Conservation (phyloP, 2,797 vertebrate genomes). For the Garrulus glandarius region DNA sequence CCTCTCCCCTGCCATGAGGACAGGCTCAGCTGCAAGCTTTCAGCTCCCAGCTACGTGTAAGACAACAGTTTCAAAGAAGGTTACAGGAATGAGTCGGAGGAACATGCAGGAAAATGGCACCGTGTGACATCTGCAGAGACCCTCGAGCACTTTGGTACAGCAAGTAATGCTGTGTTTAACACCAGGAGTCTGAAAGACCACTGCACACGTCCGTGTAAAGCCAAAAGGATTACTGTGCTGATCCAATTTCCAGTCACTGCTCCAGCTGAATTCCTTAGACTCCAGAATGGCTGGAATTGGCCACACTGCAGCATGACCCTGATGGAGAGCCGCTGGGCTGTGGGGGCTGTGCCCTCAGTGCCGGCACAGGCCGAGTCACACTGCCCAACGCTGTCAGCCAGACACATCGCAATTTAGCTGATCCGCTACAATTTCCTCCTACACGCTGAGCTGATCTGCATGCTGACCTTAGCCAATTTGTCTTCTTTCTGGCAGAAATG, state of each 20-base stretch:
- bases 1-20: neutral
- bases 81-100: neutral
- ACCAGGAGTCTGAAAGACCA: rapidly evolving
- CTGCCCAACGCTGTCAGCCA: slow-evolving; percentile 59
- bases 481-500: slow-evolving; percentile 80
- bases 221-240: neutral
- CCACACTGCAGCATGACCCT: rapidly evolving
- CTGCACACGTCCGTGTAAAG: rapidly evolving
- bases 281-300: neutral
- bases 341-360: neutral
- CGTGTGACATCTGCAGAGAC: neutral
- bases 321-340: neutral
- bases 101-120: neutral
- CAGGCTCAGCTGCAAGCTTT: neutral
- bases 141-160: rapidly evolving
- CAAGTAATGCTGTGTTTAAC: rapidly evolving
- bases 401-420: slow-evolving; percentile 71
- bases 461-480: slow-evolving; percentile 82
- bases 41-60: neutral
- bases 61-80: neutral
- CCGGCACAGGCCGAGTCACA: neutral
- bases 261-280: rapidly evolving
- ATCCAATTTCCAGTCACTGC: rapidly evolving
- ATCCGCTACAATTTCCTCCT: slow-evolving; percentile 82
- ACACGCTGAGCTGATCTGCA: slow-evolving; percentile 74